Evolutionary conservation across 2,113 vertebrate species (phyloP).

Genomic region (Macrotis lagotis): DNA sequence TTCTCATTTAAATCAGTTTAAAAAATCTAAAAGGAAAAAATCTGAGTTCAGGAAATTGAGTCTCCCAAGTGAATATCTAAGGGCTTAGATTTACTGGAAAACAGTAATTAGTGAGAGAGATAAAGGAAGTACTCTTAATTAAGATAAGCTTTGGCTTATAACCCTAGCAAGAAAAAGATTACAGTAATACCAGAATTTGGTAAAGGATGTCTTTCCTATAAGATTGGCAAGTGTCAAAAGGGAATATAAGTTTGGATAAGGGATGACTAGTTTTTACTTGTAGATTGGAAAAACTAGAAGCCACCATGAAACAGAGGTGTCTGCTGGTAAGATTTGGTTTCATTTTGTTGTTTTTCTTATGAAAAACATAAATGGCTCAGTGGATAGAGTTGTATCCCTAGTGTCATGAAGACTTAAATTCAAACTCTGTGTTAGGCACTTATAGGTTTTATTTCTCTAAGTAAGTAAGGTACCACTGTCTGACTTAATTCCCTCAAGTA

Average conservation of each 20-base stretch:
- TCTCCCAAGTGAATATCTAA: not conserved
- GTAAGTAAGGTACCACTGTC: not conserved
- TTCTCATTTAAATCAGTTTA: not conserved
- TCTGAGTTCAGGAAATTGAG: not conserved
- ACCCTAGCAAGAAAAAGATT: not conserved
- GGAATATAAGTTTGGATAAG: not conserved
- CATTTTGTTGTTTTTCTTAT: not conserved
- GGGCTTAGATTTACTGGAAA: not conserved
- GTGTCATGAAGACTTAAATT: not conserved
- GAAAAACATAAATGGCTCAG: not conserved
- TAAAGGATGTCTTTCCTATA: not conserved
- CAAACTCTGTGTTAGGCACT: not conserved
- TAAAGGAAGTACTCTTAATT: not conserved
- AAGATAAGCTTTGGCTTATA: not conserved
- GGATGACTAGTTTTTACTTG: not conserved
- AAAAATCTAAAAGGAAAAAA: not conserved
- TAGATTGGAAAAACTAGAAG: not conserved
- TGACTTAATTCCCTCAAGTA: not conserved
- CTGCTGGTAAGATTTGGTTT: not conserved
- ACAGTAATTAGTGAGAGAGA: conserved; percentile 3
- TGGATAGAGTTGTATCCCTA: not conserved
- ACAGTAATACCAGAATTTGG: not conserved
- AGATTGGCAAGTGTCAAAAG: not conserved
- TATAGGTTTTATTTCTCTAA: not conserved
- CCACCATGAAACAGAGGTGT: not conserved